A percentile compares a stretch with the other conserved stretches of the same genome.
phyloP scores from a whole-genome alignment of 2,888 invertebrate species.

The Uloborus plumipes region DNA sequence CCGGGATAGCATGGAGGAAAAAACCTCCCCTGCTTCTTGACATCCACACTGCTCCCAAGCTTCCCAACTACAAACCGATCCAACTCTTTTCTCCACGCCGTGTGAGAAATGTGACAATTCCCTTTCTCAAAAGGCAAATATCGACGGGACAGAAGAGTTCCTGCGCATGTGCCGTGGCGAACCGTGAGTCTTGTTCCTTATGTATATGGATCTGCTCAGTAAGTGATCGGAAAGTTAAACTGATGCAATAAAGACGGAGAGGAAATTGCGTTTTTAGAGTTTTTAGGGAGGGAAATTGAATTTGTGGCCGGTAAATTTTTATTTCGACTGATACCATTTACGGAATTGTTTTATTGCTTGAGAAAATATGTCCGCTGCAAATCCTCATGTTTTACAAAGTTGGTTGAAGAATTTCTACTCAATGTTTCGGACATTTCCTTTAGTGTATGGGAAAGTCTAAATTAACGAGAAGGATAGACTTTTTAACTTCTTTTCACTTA shows the following conservation, averaged over 20 bases:
- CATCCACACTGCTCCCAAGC: constrained; percentile 5
- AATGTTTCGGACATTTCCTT: too few species aligned
- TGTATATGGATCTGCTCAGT: constrained; percentile 15
- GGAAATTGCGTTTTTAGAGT: constrained; percentile 34
- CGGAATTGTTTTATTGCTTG: too few species aligned
- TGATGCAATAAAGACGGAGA: constrained; percentile 23
- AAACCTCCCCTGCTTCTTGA: too few species aligned
- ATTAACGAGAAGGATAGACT: too few species aligned
- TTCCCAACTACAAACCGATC: constrained; percentile 18
- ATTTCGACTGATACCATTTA: too few species aligned
- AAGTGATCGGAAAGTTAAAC: constrained; percentile 33
- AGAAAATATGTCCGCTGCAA: too few species aligned
- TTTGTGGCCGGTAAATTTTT: too few species aligned
- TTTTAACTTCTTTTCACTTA: too few species aligned
- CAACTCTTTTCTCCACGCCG: constrained; percentile 23
- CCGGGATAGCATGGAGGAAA: too few species aligned
- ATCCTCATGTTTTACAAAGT: too few species aligned
- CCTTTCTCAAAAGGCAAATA: constrained; percentile 8
- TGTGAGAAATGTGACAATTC: background rate
- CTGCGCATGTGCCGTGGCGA: background rate
- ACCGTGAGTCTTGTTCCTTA: background rate
- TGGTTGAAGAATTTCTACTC: too few species aligned
- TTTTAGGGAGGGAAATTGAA: constrained; percentile 1
- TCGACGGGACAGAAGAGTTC: constrained; percentile 4
- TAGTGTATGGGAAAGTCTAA: too few species aligned